These are phyloP conservation scores for Archivesica marissinica DNA, from an alignment of 1,140 invertebrate genomes.

Conservation along the genomic window DNA sequence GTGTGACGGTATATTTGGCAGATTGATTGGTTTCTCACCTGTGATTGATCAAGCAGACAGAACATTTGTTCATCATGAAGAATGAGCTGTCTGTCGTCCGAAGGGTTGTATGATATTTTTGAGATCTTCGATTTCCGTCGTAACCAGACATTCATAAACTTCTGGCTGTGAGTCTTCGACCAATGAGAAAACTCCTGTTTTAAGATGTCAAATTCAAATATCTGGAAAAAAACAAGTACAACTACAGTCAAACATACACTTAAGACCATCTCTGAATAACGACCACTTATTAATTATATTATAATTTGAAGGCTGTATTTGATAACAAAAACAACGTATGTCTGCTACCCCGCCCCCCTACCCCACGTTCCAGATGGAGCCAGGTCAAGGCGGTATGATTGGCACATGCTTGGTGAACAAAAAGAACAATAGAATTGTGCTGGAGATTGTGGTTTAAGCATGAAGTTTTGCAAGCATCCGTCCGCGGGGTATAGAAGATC, in stretches of 20 bases:
- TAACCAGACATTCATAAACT: constrained; percentile 69
- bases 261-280: no score
- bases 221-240: constrained; percentile 53
- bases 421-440: no score
- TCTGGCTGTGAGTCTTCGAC: constrained; percentile 62
- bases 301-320: neutral
- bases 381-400: no score
- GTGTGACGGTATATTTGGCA: neutral
- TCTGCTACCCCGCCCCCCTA: no score
- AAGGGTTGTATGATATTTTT: constrained; percentile 65
- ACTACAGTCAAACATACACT: neutral
- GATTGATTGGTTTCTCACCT: constrained; percentile 75
- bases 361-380: no score
- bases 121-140: constrained; percentile 60
- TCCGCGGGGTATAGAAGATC: no score
- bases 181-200: constrained; percentile 72
- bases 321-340: no score
- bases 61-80: constrained; percentile 88
- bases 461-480: no score
- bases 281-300: neutral
- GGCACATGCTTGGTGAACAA: no score
- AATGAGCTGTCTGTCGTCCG: constrained; percentile 87
- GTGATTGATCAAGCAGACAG: constrained; percentile 87
- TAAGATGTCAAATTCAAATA: constrained; percentile 71
- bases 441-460: no score